Conservation (phyloP, 2,888 invertebrate genomes). For the Ectemnius cavifrons region DNA sequence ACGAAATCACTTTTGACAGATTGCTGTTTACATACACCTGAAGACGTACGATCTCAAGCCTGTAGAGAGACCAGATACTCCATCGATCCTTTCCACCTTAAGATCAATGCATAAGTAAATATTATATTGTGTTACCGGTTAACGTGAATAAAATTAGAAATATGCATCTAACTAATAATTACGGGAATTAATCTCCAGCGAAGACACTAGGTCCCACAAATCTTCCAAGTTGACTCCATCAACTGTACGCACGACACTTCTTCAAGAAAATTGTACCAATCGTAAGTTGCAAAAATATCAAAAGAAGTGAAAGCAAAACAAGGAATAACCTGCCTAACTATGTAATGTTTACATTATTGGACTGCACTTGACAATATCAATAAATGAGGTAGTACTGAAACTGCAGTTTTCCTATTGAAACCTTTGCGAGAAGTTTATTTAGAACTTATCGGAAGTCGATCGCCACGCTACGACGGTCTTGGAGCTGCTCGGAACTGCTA, state of each 20-base stretch:
- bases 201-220: constrained; percentile 16
- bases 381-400: neutral
- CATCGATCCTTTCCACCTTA: constrained; percentile 67
- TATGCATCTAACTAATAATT: neutral
- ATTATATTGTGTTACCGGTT: neutral
- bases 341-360: no score
- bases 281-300: neutral
- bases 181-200: constrained; percentile 23
- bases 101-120: constrained; percentile 55
- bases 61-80: constrained; percentile 81
- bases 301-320: neutral
- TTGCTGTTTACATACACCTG: constrained; percentile 86
- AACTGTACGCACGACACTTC: constrained; percentile 21
- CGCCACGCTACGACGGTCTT: no score
- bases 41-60: constrained; percentile 82
- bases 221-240: constrained; percentile 25
- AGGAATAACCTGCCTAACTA: no score
- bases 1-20: constrained; percentile 75
- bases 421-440: no score
- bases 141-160: neutral
- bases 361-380: neutral
- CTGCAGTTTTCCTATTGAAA: no score
- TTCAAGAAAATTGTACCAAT: constrained; percentile 6
- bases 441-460: no score
- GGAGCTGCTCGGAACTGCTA: no score